A percentile compares a stretch with the other conserved stretches of the same genome.
phyloP scores from a whole-genome alignment of 2,797 vertebrate genomes.

The Harpagifer antarcticus region DNA sequence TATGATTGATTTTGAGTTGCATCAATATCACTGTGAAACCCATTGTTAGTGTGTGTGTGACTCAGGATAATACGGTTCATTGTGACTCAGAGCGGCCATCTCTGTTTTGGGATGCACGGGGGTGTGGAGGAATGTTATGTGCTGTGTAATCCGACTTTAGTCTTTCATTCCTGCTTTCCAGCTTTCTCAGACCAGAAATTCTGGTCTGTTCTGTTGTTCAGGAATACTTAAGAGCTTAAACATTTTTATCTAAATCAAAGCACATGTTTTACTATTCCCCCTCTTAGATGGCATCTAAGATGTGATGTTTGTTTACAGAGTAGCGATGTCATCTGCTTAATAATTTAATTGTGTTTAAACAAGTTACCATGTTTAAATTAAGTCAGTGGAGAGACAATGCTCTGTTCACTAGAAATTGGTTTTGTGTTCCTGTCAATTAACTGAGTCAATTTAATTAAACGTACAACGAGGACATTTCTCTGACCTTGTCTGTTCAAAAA shows the following conservation, averaged over 20 bases:
- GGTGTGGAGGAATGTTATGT: constrained; percentile 55
- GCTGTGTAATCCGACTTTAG: constrained; percentile 38
- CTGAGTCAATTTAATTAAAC: constrained; percentile 38
- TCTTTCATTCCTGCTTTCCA: constrained; percentile 21
- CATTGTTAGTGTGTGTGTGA: constrained; percentile 60
- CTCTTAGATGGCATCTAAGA: too few species aligned
- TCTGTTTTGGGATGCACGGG: constrained; percentile 64
- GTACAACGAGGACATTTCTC: neutral
- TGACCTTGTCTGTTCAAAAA: constrained; percentile 18
- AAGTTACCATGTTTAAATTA: constrained; percentile 13
- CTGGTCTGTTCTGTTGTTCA: too few species aligned
- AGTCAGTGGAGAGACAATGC: constrained; percentile 10
- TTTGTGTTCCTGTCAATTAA: constrained; percentile 30
- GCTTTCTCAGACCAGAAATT: neutral
- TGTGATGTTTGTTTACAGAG: constrained; percentile 12
- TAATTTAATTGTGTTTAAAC: constrained; percentile 22
- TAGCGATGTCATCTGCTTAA: constrained; percentile 12
- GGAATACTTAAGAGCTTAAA: neutral
- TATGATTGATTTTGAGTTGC: constrained; percentile 71
- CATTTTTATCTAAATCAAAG: neutral
- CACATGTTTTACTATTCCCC: neutral
- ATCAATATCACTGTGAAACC: constrained; percentile 48
- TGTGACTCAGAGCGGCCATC: constrained; percentile 57
- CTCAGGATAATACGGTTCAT: constrained; percentile 53
- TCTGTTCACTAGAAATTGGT: constrained; percentile 30